phyloP scores from a whole-genome alignment of 2,113 vertebrate genomes.

The Callionymus lyra region DNA sequence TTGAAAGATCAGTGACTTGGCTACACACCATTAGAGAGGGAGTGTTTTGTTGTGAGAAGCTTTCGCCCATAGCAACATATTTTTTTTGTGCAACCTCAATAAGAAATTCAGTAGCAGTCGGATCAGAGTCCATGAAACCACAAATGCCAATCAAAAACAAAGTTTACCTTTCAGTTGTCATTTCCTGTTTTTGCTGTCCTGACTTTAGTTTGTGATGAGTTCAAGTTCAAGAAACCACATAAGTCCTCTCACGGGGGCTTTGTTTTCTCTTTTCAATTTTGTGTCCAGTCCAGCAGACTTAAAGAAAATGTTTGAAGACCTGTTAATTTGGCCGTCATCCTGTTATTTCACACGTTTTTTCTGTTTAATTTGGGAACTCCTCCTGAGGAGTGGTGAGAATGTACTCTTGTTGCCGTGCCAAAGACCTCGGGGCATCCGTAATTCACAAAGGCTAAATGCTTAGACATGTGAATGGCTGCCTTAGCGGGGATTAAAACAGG shows the following conservation, averaged over 20 bases:
- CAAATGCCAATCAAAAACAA: constrained; percentile 10
- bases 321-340: constrained; percentile 10
- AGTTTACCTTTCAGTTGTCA: constrained; percentile 8
- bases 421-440: constrained; percentile 28
- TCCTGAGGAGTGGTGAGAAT: constrained; percentile 26
- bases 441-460: constrained; percentile 12
- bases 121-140: constrained; percentile 11
- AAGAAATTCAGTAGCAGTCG: constrained; percentile 16
- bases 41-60: constrained; percentile 40
- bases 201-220: constrained; percentile 1
- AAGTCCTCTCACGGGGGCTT: background rate
- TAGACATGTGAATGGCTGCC: background rate
- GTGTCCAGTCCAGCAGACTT: too few relatives aligned
- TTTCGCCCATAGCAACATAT: constrained; percentile 40
- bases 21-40: constrained; percentile 8
- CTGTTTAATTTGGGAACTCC: constrained; percentile 13
- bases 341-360: constrained; percentile 11
- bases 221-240: constrained; percentile 9
- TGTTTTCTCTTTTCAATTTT: background rate
- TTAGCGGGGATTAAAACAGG: too few relatives aligned
- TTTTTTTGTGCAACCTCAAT: constrained; percentile 3
- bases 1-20: constrained; percentile 8
- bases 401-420: constrained; percentile 6
- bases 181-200: constrained; percentile 3
- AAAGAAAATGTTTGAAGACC: constrained; percentile 1